Base-by-base conservation (phyloP, 2,888 invertebrate genomes). In the Netelia inedita region DNA sequence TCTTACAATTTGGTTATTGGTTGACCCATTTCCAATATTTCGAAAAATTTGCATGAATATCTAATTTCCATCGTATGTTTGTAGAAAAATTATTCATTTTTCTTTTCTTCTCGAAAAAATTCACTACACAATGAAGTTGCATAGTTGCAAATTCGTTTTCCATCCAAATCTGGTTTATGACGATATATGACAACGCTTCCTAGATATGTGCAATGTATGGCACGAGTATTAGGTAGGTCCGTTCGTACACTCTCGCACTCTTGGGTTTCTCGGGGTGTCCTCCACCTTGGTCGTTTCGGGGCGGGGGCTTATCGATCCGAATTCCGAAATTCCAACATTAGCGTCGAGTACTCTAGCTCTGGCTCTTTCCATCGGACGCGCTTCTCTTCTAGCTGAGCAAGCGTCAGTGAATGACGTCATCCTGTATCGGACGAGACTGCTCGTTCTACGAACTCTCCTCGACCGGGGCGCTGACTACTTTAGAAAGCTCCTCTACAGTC, bases 291-390 rank as follows among this genome's bases (percentile, higher is more conserved):
- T 53, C 73, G 68, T 79, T 79, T 79, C 74, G 83, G 78, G 83
- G 81, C 72, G 76, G 69, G 78, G 66, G 78, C 73, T 81, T 84
- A 87, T 87, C 87, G 87, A 87, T 87, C 83, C 79, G 68, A 82
- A 87, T 87, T 87, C 87, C 85, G 81, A 87, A 87, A 87, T 87
- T 87, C 86, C 85, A 83, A 80, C 85, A 85, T 87, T 87, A 87
- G 81, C 85, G 83, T 84, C 87, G 83, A 87, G 87, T 82, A 80
- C 78, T 75, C 81, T 78, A 73, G 66, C 81, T 85, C 81, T 78
- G 74, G 71, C 81, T 85, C 78, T 85, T 79, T 82, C 82, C 82
- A 65, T 79, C 84, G 80, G 28, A 21, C 14, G 14, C 16, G 16
- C 35, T 65, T 59, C 73, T 43, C 69, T 68, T 63, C 68, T 68